Evolutionary conservation across 2,113 vertebrate species (phyloP).

Genomic region (Platysternon megacephalum): DNA sequence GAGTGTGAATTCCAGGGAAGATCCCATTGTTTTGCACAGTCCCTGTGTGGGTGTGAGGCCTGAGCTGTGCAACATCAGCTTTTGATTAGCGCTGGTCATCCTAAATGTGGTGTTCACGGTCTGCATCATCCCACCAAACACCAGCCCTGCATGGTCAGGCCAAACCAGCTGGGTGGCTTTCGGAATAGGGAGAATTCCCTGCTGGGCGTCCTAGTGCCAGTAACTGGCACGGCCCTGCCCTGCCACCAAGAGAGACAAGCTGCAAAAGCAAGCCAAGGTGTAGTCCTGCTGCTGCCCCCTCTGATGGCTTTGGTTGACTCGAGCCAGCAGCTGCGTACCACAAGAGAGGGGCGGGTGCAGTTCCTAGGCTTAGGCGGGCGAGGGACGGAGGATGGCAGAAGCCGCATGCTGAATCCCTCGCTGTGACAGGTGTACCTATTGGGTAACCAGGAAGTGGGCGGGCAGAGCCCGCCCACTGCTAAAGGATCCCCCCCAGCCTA

Average conservation of each 20-base stretch:
- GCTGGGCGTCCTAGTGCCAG: rapidly evolving
- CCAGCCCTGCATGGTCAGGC: not conserved
- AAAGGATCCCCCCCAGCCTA: too few species aligned
- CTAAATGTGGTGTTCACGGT: not conserved
- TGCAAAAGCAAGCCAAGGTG: not conserved
- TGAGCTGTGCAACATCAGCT: not conserved
- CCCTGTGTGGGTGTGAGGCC: not conserved
- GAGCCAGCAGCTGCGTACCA: rapidly evolving
- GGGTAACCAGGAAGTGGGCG: too few species aligned
- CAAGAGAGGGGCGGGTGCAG: not conserved
- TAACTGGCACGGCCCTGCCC: not conserved
- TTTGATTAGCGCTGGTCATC: not conserved
- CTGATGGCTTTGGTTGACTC: not conserved
- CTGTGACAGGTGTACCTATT: rapidly evolving
- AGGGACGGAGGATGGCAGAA: not conserved
- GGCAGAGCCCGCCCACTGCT: too few species aligned
- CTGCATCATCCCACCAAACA: constrained; percentile 25
- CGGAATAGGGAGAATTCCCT: rapidly evolving
- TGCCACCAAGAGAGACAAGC: rapidly evolving
- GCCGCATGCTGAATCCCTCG: not conserved
- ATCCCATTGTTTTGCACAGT: constrained; percentile 59
- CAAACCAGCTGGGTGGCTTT: rapidly evolving
- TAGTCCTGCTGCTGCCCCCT: too few species aligned
- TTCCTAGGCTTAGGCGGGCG: not conserved
- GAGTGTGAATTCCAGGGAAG: not conserved